Percentiles rank a stretch among this genome's conserved stretches.
Conservation (phyloP, 2,888 invertebrate species). For the Horisme vitalbata region DNA sequence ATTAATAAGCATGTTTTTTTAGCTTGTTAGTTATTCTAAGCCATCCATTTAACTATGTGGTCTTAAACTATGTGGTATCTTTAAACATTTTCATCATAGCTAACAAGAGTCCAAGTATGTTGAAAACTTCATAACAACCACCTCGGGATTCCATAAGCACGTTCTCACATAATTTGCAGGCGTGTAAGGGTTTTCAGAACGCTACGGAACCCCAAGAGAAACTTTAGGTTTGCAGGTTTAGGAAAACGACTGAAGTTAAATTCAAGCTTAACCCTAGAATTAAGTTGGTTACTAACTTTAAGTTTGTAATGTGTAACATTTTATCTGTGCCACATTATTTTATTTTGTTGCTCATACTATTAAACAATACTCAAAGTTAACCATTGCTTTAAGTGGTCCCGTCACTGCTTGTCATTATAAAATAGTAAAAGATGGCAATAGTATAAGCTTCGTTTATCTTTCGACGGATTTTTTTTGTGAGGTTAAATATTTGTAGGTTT, state of each 20-base stretch:
- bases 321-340: too few species aligned
- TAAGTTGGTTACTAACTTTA: conserved; percentile 1
- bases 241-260: conserved; percentile 6
- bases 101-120: conserved; percentile 8
- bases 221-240: conserved; percentile 27
- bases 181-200: conserved; percentile 2
- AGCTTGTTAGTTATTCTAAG: too few species aligned
- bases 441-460: too few species aligned
- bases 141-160: conserved; percentile 9
- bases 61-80: fast-evolving
- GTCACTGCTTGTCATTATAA: too few species aligned
- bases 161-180: conserved; percentile 6
- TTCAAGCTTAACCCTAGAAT: not conserved
- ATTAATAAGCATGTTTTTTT: too few species aligned
- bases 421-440: too few species aligned
- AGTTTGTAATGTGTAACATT: not conserved
- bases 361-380: too few species aligned
- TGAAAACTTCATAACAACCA: conserved; percentile 10
- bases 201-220: conserved; percentile 4
- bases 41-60: too few species aligned
- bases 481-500: too few species aligned
- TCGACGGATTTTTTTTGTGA: too few species aligned
- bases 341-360: too few species aligned
- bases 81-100: not conserved
- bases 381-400: too few species aligned